phyloP scores from a whole-genome alignment of 2,888 invertebrate genomes.

The Euzetes globulus region DNA sequence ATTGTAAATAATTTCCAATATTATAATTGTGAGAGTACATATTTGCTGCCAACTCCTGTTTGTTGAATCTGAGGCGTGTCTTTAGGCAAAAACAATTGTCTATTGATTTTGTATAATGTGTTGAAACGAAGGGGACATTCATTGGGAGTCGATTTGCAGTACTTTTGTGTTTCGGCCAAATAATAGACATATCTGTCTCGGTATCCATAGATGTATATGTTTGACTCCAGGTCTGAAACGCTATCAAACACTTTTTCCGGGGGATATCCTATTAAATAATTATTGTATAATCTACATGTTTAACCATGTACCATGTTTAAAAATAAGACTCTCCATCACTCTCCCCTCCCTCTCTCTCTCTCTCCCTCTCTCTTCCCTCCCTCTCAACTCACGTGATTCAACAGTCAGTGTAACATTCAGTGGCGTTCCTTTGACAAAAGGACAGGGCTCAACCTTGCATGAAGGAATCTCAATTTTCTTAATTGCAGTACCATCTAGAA shows the following conservation, averaged over 20 bases:
- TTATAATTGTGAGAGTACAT: too few relatives aligned
- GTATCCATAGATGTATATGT: background rate
- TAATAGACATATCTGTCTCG: background rate
- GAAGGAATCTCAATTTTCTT: background rate
- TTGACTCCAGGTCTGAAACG: background rate
- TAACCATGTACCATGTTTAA: background rate
- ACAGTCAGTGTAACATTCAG: background rate
- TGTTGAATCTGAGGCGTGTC: background rate
- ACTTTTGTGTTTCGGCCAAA: background rate
- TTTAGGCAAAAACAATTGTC: background rate
- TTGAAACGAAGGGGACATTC: background rate
- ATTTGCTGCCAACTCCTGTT: background rate
- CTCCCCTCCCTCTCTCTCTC: background rate
- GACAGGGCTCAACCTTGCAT: background rate
- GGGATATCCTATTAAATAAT: background rate
- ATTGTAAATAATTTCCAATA: too few relatives aligned
- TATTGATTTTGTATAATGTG: background rate
- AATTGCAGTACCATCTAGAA: background rate
- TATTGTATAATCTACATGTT: background rate
- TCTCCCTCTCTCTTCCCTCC: background rate
- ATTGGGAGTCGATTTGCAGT: background rate
- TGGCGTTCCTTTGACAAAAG: background rate
- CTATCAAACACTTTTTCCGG: background rate
- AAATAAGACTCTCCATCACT: too few relatives aligned
- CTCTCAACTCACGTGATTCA: background rate